Conservation (phyloP, 2,113 vertebrate species). For the Platichthys stellatus region DNA sequence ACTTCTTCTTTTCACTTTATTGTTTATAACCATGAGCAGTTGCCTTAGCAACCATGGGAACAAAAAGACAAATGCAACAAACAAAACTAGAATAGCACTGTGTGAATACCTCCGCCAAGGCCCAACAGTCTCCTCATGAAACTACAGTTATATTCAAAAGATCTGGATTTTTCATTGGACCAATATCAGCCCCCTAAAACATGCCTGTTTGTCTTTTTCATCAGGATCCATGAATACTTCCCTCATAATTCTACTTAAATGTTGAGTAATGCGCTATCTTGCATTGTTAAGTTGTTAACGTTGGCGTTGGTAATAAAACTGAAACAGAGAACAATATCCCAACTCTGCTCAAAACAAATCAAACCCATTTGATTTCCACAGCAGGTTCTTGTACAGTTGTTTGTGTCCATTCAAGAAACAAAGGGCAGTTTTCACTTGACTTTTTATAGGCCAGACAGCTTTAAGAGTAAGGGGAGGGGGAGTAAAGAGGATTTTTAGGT, state of each 20-base stretch:
- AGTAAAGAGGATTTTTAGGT: constrained; percentile 20
- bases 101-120: too few species aligned
- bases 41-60: constrained; percentile 26
- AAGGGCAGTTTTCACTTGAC: constrained; percentile 23
- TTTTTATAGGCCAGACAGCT: constrained; percentile 48
- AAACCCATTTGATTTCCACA: not conserved
- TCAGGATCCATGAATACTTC: too few species aligned
- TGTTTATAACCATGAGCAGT: constrained; percentile 30
- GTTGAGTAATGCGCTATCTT: too few species aligned
- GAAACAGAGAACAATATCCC: not conserved
- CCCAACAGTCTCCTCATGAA: too few species aligned
- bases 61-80: not conserved
- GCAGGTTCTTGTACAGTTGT: not conserved
- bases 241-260: too few species aligned
- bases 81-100: too few species aligned
- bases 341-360: not conserved
- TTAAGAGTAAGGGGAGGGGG: constrained; percentile 42
- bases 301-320: not conserved
- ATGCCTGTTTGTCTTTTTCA: too few species aligned
- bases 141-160: too few species aligned
- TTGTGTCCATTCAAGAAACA: constrained; percentile 8
- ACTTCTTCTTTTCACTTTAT: constrained; percentile 60
- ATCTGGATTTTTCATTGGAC: not conserved
- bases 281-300: too few species aligned
- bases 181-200: too few species aligned